Evolutionary conservation across 2,888 invertebrate species (phyloP).

Genomic region (Heteropelma amictum): DNA sequence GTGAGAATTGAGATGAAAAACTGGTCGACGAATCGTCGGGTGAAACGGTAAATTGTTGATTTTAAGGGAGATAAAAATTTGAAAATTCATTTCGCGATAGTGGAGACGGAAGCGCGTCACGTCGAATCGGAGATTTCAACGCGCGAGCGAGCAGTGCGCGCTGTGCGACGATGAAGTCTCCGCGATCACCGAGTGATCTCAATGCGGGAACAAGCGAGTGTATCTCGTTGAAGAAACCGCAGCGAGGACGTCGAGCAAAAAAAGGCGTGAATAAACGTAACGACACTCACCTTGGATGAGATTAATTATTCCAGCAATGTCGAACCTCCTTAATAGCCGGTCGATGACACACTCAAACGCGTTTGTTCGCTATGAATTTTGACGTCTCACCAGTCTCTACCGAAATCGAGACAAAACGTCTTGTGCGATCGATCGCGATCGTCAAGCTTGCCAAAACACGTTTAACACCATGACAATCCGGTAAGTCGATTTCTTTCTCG

Average conservation of each 20-base stretch:
- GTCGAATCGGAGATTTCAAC: constrained; percentile 54
- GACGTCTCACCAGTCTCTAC: not conserved
- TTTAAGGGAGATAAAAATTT: no score
- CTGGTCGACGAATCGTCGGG: no score
- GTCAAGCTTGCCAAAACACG: constrained; percentile 42
- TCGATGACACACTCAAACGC: constrained; percentile 45
- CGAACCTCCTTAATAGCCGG: constrained; percentile 16
- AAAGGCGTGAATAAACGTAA: not conserved
- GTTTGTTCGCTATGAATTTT: not conserved
- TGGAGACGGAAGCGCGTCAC: not conserved
- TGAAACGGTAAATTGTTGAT: no score
- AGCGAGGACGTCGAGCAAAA: not conserved
- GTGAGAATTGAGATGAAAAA: no score
- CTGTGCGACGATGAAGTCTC: constrained; percentile 8
- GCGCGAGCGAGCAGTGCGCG: constrained; percentile 41
- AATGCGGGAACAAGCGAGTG: constrained; percentile 29
- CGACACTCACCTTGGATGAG: constrained; percentile 42
- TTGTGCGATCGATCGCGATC: constrained; percentile 25
- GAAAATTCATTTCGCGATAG: not conserved
- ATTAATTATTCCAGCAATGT: constrained; percentile 37
- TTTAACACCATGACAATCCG: constrained; percentile 40
- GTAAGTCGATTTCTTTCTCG: no score
- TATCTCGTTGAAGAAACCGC: not conserved
- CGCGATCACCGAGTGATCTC: constrained; percentile 22
- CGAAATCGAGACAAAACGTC: not conserved